Evolutionary conservation across 2,113 vertebrate genomes (phyloP), one percentile per base, ranked within the genome.

Genomic region (Morone chrysops): DNA sequence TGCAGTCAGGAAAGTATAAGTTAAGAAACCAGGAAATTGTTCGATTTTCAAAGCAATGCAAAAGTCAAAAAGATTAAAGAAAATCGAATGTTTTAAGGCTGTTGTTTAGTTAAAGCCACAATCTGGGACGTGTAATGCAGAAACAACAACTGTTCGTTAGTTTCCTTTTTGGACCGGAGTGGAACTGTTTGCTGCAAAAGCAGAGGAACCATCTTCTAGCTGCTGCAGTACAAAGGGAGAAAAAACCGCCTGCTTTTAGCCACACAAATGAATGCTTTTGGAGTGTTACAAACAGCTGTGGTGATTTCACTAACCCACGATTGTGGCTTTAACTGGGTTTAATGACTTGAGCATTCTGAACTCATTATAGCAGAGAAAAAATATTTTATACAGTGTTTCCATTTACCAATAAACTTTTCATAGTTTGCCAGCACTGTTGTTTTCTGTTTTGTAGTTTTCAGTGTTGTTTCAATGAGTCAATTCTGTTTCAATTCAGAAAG

Each of bases 71-170:
- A 87, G 51, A 89, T 80, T 1, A 85, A 91, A 87, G 71, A 88
- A 87, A 88, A 74, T 61, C 3, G 11, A 82, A 90, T 82, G 79
- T 88, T 89, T 93, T 94, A 94, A 94, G 93, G 94, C 93, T 93
- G 88, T 87, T 85, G 81, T 92, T 91, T 76, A 85, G 90, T 91
- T 90, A 93, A 94, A 93, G 91, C 91, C 93, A 91, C 86, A 88
- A 89, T 93, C 89, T 85, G 78, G 86, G 89, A 83, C 18, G 43
- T 78, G 73, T 82, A 53, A 85, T 22, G 57, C 77, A 72, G 66
- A 81, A 87, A 78, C 75, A 36, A 84, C 81, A 80, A 74, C 81
- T 56, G 91, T 74, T 82, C 74, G 36, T 63, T 53, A 25, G 36
- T 18, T 72, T 80, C 69, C 67, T 36, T 75, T 59, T 71, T 54